A percentile compares a stretch with the other conserved stretches of the same genome.
phyloP scores from a whole-genome alignment of 2,888 invertebrate genomes.

The Autographa gamma region DNA sequence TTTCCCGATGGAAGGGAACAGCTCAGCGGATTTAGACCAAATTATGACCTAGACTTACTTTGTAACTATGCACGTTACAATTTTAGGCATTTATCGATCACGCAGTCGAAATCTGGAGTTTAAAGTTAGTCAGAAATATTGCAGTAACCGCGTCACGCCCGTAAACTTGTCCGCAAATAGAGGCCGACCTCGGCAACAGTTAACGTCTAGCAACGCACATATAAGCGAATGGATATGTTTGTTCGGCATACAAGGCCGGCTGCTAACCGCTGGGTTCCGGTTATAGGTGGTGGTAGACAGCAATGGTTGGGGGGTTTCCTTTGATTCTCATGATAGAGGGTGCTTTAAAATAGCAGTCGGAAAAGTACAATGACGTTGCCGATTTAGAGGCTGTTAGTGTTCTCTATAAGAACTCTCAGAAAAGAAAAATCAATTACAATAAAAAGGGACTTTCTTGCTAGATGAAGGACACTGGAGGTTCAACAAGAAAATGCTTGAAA shows the following conservation, averaged over 20 bases:
- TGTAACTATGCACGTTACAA: neutral
- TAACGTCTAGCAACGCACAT: neutral
- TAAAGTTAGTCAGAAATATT: constrained; percentile 16
- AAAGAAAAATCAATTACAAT: no score
- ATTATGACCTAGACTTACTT: no score
- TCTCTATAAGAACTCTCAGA: no score
- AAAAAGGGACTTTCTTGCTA: no score
- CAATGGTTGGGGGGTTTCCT: neutral
- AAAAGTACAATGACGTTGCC: neutral
- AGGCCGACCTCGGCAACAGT: constrained; percentile 53
- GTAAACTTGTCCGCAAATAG: constrained; percentile 57
- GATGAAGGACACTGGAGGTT: no score
- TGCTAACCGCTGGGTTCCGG: constrained; percentile 11
- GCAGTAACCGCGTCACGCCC: constrained; percentile 39
- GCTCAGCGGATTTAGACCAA: no score
- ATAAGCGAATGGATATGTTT: constrained; percentile 13
- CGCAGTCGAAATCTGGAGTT: neutral
- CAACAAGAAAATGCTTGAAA: no score
- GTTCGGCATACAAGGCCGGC: constrained; percentile 22
- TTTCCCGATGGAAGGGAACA: no score
- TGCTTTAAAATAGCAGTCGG: no score
- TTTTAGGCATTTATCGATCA: neutral
- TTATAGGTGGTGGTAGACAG: constrained; percentile 10
- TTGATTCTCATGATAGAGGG: neutral
- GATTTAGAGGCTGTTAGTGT: neutral